These are phyloP conservation scores for Alsophila aescularia DNA, from an alignment of 2,888 invertebrate genomes.

Conservation along the genomic window DNA sequence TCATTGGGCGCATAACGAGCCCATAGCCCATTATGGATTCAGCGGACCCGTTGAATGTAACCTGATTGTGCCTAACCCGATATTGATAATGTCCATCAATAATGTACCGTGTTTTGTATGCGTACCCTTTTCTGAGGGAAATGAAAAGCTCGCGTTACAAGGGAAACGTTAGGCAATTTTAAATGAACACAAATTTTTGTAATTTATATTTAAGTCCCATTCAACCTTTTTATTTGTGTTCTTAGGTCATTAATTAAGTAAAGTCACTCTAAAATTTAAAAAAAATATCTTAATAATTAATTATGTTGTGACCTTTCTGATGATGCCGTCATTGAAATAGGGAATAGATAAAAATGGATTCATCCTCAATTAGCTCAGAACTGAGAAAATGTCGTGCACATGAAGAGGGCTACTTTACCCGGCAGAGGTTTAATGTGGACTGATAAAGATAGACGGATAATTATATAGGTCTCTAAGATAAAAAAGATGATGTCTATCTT, in stretches of 20 bases:
- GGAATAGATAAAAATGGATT: too few species aligned
- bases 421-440: too few species aligned
- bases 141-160: slow-evolving; percentile 9
- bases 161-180: slow-evolving; percentile 12
- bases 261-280: too few species aligned
- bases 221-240: not conserved
- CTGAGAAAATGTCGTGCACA: too few species aligned
- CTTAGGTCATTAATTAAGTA: not conserved
- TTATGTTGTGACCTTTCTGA: too few species aligned
- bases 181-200: slow-evolving; percentile 7
- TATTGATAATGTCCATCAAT: slow-evolving; percentile 33
- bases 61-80: slow-evolving; percentile 25
- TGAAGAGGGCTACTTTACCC: too few species aligned
- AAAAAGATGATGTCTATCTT: too few species aligned
- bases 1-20: slow-evolving; percentile 18
- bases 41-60: slow-evolving; percentile 14
- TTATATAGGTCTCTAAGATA: too few species aligned
- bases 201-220: not conserved
- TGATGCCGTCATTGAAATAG: too few species aligned
- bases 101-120: slow-evolving; percentile 18
- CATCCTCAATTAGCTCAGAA: too few species aligned
- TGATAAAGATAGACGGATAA: too few species aligned
- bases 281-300: too few species aligned
- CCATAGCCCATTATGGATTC: slow-evolving; percentile 26
- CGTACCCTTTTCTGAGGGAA: slow-evolving; percentile 12